phyloP scores from a whole-genome alignment of 2,113 vertebrate genomes.

The Chitala chitala region DNA sequence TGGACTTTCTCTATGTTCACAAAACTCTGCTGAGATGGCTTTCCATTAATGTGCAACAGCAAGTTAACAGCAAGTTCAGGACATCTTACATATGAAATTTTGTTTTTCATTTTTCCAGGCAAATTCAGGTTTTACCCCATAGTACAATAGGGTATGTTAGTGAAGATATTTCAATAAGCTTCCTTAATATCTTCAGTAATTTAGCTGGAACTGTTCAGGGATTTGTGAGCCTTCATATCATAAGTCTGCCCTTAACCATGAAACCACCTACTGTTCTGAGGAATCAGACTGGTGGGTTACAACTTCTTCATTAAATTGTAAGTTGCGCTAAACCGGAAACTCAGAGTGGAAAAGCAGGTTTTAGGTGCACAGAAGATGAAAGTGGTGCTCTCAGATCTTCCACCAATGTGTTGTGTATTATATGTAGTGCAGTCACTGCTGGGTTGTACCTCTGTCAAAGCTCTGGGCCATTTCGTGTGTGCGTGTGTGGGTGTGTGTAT shows the following conservation, averaged over 20 bases:
- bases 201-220: background rate
- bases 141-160: background rate
- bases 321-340: too few relatives aligned
- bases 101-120: background rate
- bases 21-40: too few relatives aligned
- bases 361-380: too few relatives aligned
- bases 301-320: too few relatives aligned
- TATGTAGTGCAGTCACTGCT: background rate
- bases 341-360: too few relatives aligned
- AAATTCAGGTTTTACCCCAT: background rate
- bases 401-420: background rate
- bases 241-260: too few relatives aligned
- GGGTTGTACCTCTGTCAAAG: background rate
- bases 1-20: too few relatives aligned
- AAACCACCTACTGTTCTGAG: too few relatives aligned
- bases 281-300: too few relatives aligned
- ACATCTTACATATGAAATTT: background rate
- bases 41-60: background rate
- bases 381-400: background rate
- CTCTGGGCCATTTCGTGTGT: background rate
- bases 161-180: background rate
- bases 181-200: background rate
- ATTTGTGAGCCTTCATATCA: background rate
- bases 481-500: background rate
- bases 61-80: background rate